phyloP scores from a whole-genome alignment of 2,113 vertebrate species.

The Tringa solitaria region DNA sequence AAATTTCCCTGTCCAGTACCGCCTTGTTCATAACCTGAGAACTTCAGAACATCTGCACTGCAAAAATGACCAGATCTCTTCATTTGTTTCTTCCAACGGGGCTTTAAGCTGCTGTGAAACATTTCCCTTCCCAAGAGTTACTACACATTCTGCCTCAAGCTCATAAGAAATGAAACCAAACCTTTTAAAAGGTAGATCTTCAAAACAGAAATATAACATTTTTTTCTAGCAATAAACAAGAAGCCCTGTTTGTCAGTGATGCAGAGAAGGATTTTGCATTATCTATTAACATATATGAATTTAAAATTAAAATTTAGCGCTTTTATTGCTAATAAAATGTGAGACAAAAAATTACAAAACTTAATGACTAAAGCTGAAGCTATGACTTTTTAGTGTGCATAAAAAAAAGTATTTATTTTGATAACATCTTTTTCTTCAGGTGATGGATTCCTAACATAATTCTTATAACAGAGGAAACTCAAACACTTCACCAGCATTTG shows the following conservation, averaged over 20 bases:
- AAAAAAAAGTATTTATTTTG: neutral
- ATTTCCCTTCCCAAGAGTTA: neutral
- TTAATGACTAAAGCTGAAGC: neutral
- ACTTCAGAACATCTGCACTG: neutral
- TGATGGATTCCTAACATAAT: neutral
- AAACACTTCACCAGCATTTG: neutral
- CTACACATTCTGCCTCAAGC: neutral
- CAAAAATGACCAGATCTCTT: neutral
- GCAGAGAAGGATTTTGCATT: neutral
- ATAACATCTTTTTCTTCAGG: neutral
- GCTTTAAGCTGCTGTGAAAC: neutral
- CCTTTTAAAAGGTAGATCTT: neutral
- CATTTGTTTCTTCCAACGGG: neutral
- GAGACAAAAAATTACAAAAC: neutral
- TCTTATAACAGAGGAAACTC: neutral
- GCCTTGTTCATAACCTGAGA: neutral
- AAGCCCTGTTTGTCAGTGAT: neutral
- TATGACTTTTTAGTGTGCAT: neutral
- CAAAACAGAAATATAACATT: neutral
- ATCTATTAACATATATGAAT: neutral
- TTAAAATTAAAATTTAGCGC: neutral
- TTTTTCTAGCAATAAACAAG: neutral
- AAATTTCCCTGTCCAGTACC: neutral
- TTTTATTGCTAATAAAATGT: neutral
- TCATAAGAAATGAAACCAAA: accelerated